Base-by-base conservation (phyloP, 2,113 vertebrate species). In the Nerophis lumbriciformis region DNA sequence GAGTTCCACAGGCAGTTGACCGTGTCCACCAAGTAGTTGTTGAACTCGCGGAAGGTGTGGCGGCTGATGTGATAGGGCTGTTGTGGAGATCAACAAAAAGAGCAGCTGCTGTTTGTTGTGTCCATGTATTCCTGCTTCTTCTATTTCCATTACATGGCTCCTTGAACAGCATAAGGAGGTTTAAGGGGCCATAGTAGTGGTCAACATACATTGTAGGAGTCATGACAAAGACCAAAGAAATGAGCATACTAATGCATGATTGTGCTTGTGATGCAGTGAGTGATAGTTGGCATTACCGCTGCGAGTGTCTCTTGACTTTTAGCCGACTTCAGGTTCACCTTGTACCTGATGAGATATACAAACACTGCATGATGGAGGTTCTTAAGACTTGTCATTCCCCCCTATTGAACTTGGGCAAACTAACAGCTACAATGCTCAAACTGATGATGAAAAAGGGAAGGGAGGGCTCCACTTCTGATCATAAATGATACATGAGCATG, bases 1-100 rank as follows among this genome's bases (percentile, higher is more conserved):
- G 92, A 93, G 67, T 90, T 95, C 95, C 94, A 98, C 68, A 99
- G 85, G 66, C 92, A 94, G 73, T 87, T 92, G 62, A 98, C 93
- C 92, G 97, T 94, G 49, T 87, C 47, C 48, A 77, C 82, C 47
- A 93, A 16, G 60, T 95, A 96, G 36, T 85, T 78, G 88, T 98
- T 99, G 84, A 94, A 98, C 71, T 95, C 87, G 0, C 75, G 68
- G 76, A 90, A 94, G 0, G 90, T 94, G 73, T 88, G 87, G 36
- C 73, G 90, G 81, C 84, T 97, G 81, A 96, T 92, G 82, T 85
- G 89, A 72, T 94, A 92, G 15, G 89, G 83, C 61, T 87, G 68
- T 84, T 88, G 76, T 45, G 10, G 10, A 12, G 6, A 63, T n/a
- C 45, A 11, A 47, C 45, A 15, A 13, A n/a, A 28, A 8, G 62